These are phyloP conservation scores for Caenorhabditis briggsae DNA, from an alignment of 1,140 invertebrate species.

Conservation along the genomic window DNA sequence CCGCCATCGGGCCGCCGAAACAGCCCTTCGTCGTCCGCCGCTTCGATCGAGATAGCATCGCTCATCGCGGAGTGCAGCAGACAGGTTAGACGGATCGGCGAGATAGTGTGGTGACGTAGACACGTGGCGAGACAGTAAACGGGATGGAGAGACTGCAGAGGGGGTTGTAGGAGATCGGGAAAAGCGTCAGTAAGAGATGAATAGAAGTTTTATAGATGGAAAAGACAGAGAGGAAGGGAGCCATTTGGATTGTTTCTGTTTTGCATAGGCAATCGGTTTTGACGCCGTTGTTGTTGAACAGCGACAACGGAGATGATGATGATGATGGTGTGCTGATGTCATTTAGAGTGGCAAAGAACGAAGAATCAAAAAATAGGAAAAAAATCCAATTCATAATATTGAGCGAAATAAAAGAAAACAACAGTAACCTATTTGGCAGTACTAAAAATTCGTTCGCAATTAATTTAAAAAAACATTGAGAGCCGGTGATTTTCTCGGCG, in stretches of 20 bases:
- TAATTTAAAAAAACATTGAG: constrained; percentile 23
- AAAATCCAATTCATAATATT: neutral
- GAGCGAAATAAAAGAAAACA: neutral
- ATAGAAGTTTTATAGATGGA: neutral
- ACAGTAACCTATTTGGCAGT: neutral
- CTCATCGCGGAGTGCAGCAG: constrained; percentile 11
- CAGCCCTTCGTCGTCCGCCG: neutral
- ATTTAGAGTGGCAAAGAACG: neutral
- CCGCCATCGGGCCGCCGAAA: constrained; percentile 3
- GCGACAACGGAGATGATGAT: neutral
- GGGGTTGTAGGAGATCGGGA: neutral
- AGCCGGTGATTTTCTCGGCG: neutral
- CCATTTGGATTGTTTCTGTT: neutral
- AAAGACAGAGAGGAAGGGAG: neutral
- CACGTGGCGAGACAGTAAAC: neutral
- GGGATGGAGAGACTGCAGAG: neutral
- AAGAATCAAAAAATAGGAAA: no score
- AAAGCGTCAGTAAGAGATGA: neutral
- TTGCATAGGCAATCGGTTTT: neutral
- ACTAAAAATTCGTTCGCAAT: neutral
- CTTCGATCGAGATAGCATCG: neutral
- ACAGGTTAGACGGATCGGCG: neutral
- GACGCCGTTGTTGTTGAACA: neutral
- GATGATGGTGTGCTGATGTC: neutral
- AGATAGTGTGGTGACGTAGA: constrained; percentile 41